phyloP scores from a whole-genome alignment of 2,113 vertebrate genomes.

The Colinus virginianus region DNA sequence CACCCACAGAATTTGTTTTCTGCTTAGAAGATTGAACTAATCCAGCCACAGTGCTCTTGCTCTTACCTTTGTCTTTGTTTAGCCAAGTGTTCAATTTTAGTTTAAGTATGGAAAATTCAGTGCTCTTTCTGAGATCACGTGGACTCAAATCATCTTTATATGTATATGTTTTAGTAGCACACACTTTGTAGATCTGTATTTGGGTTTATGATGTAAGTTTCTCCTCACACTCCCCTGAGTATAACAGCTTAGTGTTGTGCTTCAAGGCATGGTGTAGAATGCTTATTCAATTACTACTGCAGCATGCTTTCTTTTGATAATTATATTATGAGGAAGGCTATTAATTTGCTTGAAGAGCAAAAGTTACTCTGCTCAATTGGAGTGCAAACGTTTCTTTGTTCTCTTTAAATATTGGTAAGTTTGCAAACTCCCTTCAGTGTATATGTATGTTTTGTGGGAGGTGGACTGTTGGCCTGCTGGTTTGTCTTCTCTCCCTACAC shows the following conservation, averaged over 20 bases:
- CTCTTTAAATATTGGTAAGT: neutral
- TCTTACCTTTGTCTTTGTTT: neutral
- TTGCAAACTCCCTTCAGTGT: neutral
- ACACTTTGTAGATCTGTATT: neutral
- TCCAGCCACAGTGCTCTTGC: neutral
- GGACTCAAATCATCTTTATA: neutral
- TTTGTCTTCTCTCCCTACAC: neutral
- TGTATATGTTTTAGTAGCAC: neutral
- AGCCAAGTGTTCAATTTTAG: neutral
- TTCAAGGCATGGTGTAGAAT: neutral
- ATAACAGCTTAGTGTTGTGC: neutral
- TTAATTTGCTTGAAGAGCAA: neutral
- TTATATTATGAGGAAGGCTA: neutral
- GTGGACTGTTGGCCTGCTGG: neutral
- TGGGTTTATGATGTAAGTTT: neutral
- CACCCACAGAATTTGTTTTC: neutral
- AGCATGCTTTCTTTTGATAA: neutral
- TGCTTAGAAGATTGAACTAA: neutral
- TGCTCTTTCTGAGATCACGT: neutral
- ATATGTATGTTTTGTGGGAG: neutral
- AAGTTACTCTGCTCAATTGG: neutral
- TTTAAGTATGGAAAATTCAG: neutral
- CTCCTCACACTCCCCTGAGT: neutral
- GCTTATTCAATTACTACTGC: neutral
- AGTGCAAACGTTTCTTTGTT: neutral